These are phyloP conservation scores for Quadroppia sp. DNA, from an alignment of 2,888 invertebrate species.

Conservation along the genomic window DNA sequence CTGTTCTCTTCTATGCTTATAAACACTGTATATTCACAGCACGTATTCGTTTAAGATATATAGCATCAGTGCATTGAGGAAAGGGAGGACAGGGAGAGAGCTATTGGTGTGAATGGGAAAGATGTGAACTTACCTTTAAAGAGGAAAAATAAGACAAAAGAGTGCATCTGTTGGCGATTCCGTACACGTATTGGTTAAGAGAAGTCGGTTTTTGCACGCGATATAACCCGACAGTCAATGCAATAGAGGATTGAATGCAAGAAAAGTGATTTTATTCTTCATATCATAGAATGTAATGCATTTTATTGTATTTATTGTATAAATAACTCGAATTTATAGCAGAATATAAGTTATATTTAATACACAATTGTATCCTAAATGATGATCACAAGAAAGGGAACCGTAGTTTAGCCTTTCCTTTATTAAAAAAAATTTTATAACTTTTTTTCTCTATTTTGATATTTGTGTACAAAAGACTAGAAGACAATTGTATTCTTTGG, in stretches of 20 bases:
- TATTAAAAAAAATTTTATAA: conserved; percentile 7
- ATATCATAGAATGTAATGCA: too few species aligned
- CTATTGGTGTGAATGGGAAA: conserved; percentile 6
- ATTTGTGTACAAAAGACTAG: conserved; percentile 32
- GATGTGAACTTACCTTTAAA: conserved; percentile 25
- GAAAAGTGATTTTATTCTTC: conserved; percentile 4
- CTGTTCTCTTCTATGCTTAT: not conserved
- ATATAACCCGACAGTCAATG: conserved; percentile 17
- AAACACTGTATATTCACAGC: conserved; percentile 27
- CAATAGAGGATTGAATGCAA: conserved; percentile 20
- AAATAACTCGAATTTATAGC: conserved; percentile 36
- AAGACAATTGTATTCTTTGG: conserved; percentile 25
- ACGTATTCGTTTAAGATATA: conserved; percentile 29
- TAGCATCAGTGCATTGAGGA: not conserved
- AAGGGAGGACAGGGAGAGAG: not conserved
- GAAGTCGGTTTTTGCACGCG: conserved; percentile 13
- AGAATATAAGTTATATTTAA: conserved; percentile 15
- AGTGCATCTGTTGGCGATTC: conserved; percentile 21
- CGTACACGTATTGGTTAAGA: conserved; percentile 15
- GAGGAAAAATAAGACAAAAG: conserved; percentile 33
- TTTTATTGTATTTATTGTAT: conserved; percentile 14
- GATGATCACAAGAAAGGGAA: conserved; percentile 10
- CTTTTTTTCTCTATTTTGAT: not conserved
- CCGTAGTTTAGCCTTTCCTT: not conserved
- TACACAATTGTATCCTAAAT: conserved; percentile 19